Percentiles rank a stretch among this genome's conserved stretches.
phyloP scores from a whole-genome alignment of 2,888 invertebrate species.

The Lasius fuliginosus region DNA sequence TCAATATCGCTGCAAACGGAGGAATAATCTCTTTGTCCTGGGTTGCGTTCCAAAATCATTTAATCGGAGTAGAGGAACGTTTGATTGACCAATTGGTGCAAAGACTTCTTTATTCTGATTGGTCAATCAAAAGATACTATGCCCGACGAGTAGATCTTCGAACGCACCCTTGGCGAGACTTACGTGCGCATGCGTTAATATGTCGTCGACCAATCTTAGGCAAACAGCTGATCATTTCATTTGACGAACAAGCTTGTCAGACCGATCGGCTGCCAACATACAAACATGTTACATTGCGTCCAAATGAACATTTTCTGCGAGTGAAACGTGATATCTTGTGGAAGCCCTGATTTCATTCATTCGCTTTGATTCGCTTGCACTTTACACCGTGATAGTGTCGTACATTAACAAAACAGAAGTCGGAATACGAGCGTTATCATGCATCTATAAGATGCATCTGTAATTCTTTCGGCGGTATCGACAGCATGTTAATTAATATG shows the following conservation, averaged over 20 bases:
- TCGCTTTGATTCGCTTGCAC: too few relatives aligned
- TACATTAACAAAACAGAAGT: too few relatives aligned
- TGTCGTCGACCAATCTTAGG: background rate
- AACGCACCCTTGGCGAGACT: background rate
- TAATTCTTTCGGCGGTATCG: background rate
- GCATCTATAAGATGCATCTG: background rate
- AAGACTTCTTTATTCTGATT: background rate
- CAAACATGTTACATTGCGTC: too few relatives aligned
- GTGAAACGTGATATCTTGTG: too few relatives aligned
- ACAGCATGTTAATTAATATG: conserved; percentile 29
- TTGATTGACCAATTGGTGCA: background rate
- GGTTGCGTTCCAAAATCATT: background rate
- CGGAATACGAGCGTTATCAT: too few relatives aligned
- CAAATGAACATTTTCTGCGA: too few relatives aligned
- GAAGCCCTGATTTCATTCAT: too few relatives aligned
- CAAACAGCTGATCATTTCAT: background rate
- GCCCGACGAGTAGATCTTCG: background rate
- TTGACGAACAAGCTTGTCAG: background rate
- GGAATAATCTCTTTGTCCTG: too few relatives aligned
- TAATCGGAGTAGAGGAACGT: background rate
- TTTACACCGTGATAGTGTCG: too few relatives aligned
- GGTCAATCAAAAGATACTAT: background rate
- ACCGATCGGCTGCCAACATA: background rate
- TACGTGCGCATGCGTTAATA: background rate
- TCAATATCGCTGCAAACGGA: background rate